These are phyloP conservation scores for Sphaeramia orbicularis DNA, from an alignment of 2,797 vertebrate genomes.

Conservation along the genomic window DNA sequence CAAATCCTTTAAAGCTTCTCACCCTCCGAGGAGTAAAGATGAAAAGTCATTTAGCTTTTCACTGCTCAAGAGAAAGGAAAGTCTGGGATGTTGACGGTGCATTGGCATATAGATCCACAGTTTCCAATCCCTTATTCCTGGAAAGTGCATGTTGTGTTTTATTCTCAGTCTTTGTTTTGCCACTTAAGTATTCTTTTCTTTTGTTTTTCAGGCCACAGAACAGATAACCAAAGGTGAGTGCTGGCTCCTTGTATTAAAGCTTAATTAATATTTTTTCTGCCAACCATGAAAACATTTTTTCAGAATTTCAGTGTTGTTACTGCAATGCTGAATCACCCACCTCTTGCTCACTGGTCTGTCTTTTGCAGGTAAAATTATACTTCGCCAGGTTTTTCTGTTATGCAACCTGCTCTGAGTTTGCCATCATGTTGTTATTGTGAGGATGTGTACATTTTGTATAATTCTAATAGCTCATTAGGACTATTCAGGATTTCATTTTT, in stretches of 20 bases:
- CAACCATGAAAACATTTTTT: background rate
- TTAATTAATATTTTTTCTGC: background rate
- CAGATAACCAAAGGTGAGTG: constrained; percentile 99
- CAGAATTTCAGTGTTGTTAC: background rate
- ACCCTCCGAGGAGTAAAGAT: constrained; percentile 16
- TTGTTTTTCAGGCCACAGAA: constrained; percentile 93
- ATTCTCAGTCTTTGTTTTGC: constrained; percentile 1
- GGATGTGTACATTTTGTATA: too few relatives aligned
- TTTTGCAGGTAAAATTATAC: background rate
- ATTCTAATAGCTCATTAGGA: background rate
- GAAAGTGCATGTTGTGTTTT: background rate
- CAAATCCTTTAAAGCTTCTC: constrained; percentile 34
- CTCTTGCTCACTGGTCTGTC: background rate
- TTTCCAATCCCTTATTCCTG: background rate
- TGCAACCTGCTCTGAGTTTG: background rate
- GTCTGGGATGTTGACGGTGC: constrained; percentile 9
- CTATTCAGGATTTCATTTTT: constrained; percentile 6
- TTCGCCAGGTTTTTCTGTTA: background rate
- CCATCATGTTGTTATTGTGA: constrained; percentile 14
- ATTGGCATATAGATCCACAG: background rate
- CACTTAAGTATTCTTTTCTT: constrained; percentile 31
- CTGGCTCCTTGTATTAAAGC: constrained; percentile 28
- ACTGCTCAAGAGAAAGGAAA: constrained; percentile 7
- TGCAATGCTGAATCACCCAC: background rate
- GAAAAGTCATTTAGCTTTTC: constrained; percentile 55